These are phyloP conservation scores for Cactoblastis cactorum DNA, from an alignment of 2,888 invertebrate species.

Conservation along the genomic window DNA sequence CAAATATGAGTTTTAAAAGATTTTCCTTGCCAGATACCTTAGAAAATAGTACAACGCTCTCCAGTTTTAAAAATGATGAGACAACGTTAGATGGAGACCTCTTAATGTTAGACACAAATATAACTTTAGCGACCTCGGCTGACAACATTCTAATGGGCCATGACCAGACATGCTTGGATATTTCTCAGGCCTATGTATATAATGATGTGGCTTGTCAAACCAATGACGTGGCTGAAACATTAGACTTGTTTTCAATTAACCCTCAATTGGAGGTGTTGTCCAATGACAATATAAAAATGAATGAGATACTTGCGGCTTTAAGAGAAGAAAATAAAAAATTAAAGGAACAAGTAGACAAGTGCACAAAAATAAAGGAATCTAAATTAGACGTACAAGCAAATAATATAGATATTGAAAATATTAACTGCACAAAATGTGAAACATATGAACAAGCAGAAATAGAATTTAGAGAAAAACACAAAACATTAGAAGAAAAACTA, in stretches of 20 bases:
- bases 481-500: conserved; percentile 32
- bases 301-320: conserved; percentile 36
- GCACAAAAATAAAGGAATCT: conserved; percentile 21
- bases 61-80: conserved; percentile 59
- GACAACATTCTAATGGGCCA: conserved; percentile 54
- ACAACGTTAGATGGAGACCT: conserved; percentile 64
- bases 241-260: conserved; percentile 29
- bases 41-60: conserved; percentile 41
- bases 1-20: conserved; percentile 47
- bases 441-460: conserved; percentile 28
- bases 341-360: conserved; percentile 34
- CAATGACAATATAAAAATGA: conserved; percentile 32
- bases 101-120: conserved; percentile 67
- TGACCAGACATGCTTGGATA: conserved; percentile 60
- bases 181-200: conserved; percentile 43
- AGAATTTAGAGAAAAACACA: conserved; percentile 22
- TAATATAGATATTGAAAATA: conserved; percentile 23
- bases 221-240: conserved; percentile 29
- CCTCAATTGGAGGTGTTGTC: conserved; percentile 33
- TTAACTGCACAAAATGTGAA: conserved; percentile 20
- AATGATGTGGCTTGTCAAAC: conserved; percentile 51
- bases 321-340: conserved; percentile 45
- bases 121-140: conserved; percentile 52
- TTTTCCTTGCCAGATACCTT: conserved; percentile 56
- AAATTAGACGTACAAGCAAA: conserved; percentile 35